phyloP scores from a whole-genome alignment of 2,888 invertebrate species.

The Tanytarsus gracilentus region DNA sequence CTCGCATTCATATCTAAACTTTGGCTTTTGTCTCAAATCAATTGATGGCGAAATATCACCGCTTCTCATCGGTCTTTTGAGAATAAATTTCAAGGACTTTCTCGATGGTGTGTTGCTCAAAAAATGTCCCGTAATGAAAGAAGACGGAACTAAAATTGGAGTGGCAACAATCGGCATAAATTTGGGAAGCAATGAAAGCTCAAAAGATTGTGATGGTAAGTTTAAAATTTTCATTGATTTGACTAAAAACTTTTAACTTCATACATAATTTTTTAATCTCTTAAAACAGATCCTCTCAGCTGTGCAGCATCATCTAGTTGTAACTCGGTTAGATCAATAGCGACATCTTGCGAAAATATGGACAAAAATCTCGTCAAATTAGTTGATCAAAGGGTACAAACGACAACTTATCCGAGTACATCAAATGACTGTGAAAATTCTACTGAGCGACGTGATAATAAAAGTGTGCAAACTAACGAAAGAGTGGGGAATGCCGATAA shows the following conservation, averaged over 20 bases:
- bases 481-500: neutral
- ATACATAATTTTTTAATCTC: neutral
- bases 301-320: too few relatives aligned
- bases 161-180: slow-evolving; percentile 27
- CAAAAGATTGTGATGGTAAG: neutral
- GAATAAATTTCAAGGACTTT: neutral
- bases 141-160: neutral
- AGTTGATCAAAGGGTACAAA: neutral
- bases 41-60: neutral
- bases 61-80: slow-evolving; percentile 1
- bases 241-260: neutral
- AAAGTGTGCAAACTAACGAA: slow-evolving; percentile 11
- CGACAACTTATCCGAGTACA: slow-evolving; percentile 1
- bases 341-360: too few relatives aligned
- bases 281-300: neutral
- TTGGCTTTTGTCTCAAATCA: slow-evolving; percentile 18
- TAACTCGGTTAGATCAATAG: too few relatives aligned
- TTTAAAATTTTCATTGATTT: neutral
- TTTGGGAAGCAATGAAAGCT: slow-evolving; percentile 43
- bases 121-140: slow-evolving; percentile 1
- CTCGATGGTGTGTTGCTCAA: neutral
- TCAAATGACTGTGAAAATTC: slow-evolving; percentile 15
- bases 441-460: slow-evolving; percentile 1
- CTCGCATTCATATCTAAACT: neutral
- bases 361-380: too few relatives aligned